Evolutionary conservation across 2,888 invertebrate species (phyloP).

Genomic region (Phymatocera aterrima): DNA sequence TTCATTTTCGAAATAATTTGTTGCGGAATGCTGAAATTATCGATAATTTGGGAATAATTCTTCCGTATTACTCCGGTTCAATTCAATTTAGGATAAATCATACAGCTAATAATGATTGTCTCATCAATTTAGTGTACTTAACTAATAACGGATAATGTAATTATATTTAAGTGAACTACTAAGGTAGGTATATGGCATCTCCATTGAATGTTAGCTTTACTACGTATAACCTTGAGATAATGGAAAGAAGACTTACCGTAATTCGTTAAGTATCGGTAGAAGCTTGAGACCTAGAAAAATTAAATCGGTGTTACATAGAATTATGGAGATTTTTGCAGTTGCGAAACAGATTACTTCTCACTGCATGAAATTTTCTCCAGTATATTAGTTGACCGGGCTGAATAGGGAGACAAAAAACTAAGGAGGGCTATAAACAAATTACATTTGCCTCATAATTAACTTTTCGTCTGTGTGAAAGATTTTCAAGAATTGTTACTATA

Average conservation of each 20-base stretch:
- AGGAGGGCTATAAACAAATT: no score
- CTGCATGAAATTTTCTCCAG: no score
- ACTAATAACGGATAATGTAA: constrained; percentile 5
- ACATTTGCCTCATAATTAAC: not conserved
- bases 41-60: no score
- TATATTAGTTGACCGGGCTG: no score
- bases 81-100: not conserved
- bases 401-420: no score
- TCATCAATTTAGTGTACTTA: not conserved
- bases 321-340: not conserved
- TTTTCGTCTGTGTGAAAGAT: not conserved
- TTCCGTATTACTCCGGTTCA: not conserved
- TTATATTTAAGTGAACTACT: not conserved
- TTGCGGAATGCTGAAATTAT: no score
- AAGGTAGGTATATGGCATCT: not conserved
- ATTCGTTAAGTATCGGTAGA: constrained; percentile 88
- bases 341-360: not conserved
- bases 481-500: not conserved
- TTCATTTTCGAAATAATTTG: not conserved
- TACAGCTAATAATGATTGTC: not conserved
- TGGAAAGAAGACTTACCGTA: constrained; percentile 81
- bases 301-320: not conserved
- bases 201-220: not conserved
- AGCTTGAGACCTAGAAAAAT: constrained; percentile 88
- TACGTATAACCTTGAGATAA: constrained; percentile 11